These are phyloP conservation scores for Ophraella communa DNA, from an alignment of 2,888 invertebrate species.

Conservation along the genomic window DNA sequence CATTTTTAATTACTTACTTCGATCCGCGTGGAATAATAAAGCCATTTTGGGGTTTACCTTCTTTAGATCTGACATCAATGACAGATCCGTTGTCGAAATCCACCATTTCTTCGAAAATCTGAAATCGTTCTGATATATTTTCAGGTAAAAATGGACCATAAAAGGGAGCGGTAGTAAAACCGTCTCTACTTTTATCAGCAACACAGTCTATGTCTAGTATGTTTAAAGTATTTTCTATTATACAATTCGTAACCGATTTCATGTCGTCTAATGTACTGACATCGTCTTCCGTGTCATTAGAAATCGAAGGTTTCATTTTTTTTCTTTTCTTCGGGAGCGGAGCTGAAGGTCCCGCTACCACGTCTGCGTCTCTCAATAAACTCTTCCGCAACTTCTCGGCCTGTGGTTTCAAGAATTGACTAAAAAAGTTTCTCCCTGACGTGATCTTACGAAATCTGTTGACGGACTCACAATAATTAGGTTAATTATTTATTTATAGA, in stretches of 20 bases:
- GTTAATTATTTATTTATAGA: not conserved
- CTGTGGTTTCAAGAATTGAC: conserved; percentile 37
- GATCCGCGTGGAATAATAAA: no score
- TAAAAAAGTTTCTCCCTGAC: conserved; percentile 39
- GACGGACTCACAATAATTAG: not conserved
- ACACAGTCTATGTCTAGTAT: conserved; percentile 18
- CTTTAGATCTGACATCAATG: not conserved
- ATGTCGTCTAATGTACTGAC: conserved; percentile 45
- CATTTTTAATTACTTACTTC: no score
- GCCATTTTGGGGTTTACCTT: not conserved
- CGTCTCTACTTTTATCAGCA: conserved; percentile 13
- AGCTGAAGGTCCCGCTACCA: conserved; percentile 44
- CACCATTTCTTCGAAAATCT: not conserved
- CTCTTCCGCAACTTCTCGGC: conserved; percentile 31
- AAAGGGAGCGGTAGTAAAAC: conserved; percentile 12
- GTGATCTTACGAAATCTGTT: conserved; percentile 35
- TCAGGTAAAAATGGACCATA: not conserved
- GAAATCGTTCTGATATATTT: not conserved
- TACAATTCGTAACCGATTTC: conserved; percentile 51
- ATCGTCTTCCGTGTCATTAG: conserved; percentile 42
- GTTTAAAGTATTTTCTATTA: conserved; percentile 36
- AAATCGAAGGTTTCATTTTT: conserved; percentile 32
- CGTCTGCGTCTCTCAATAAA: conserved; percentile 26
- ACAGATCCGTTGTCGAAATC: not conserved
- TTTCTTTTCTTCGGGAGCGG: conserved; percentile 40